These are phyloP conservation scores for Willowsia nigromaculata DNA, from an alignment of 2,888 invertebrate species.

Conservation along the genomic window DNA sequence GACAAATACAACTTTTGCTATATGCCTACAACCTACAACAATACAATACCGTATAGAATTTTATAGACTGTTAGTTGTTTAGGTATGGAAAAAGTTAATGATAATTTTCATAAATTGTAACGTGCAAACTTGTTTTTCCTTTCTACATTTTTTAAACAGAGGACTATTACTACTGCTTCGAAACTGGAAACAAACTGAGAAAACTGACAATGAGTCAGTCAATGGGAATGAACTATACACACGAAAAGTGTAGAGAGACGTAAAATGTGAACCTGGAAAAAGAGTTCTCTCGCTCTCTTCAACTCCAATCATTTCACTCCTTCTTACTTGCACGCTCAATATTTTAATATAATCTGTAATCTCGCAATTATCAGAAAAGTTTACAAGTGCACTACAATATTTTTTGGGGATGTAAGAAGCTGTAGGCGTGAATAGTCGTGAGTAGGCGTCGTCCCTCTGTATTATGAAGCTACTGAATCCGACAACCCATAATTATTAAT, in stretches of 20 bases:
- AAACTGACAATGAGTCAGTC: background rate
- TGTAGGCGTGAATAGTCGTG: constrained; percentile 79
- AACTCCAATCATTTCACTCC: background rate
- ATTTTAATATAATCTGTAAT: constrained; percentile 42
- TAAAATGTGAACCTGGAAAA: constrained; percentile 1
- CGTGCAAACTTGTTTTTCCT: constrained; percentile 31
- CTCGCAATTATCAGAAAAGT: constrained; percentile 27
- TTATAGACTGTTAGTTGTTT: background rate
- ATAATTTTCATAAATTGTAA: constrained; percentile 29
- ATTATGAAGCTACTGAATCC: constrained; percentile 79
- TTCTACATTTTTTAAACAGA: background rate
- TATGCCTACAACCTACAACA: too few relatives aligned
- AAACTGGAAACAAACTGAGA: too few relatives aligned
- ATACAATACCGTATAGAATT: too few relatives aligned
- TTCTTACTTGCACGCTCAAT: constrained; percentile 4
- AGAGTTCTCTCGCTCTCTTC: background rate
- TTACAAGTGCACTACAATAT: constrained; percentile 13
- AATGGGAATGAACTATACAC: background rate
- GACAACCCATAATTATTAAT: constrained; percentile 78
- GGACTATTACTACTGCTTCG: too few relatives aligned
- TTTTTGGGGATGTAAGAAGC: constrained; percentile 77
- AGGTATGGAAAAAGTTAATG: background rate
- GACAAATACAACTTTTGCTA: too few relatives aligned
- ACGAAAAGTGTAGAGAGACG: background rate
- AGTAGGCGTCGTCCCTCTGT: constrained; percentile 78